Evolutionary conservation across 2,797 vertebrate genomes (phyloP), one percentile per base, ranked within the genome.

Genomic region (Scarus forsteni): DNA sequence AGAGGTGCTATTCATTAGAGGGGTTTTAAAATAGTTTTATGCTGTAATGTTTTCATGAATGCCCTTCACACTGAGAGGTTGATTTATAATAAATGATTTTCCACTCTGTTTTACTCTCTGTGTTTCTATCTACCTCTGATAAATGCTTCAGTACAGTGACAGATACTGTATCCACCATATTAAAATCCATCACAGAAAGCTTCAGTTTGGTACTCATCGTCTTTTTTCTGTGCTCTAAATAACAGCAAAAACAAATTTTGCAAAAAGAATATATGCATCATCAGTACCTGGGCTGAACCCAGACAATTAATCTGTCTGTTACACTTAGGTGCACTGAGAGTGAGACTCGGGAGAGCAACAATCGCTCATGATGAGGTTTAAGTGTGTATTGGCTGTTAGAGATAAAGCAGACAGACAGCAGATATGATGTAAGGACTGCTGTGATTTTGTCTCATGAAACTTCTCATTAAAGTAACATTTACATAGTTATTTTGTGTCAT

Each of bases 221-320:
- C 45, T 56, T 35, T 15, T 54, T 58, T 62, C 15, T 66, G 57
- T 50, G 60, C 59, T 66, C 18, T 38, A 56, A 60, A 80, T 77
- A 48, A 60, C 51, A 62, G 66, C 5, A 45, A 46, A 65, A 54
- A 63, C 67, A 56, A 68, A 63, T 56, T 6, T 51, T 54, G 71
- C 14, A 0, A 43, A 9, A 75, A 52, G 70, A 76, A 64, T 39
- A 39, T 39, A 39, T 8, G 3, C 45, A 44, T 78, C 71, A 77
- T 70, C 50, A 65, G 54, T 80, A 67, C 71, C 57, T 75, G 60
- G 78, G 69, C 69, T 70, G 72, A 80, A n/a, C 38, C 1, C 8
- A 77, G 64, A 73, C 66, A 66, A 48, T 82, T 69, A 71, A 60
- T 88, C 69, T 56, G 66, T 78, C 78, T 84, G 67, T 83, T 55